Percentiles rank a stretch among this genome's conserved stretches.
Evolutionary conservation across 2,888 invertebrate species (phyloP).

Genomic region (Sabellastarte sp.): DNA sequence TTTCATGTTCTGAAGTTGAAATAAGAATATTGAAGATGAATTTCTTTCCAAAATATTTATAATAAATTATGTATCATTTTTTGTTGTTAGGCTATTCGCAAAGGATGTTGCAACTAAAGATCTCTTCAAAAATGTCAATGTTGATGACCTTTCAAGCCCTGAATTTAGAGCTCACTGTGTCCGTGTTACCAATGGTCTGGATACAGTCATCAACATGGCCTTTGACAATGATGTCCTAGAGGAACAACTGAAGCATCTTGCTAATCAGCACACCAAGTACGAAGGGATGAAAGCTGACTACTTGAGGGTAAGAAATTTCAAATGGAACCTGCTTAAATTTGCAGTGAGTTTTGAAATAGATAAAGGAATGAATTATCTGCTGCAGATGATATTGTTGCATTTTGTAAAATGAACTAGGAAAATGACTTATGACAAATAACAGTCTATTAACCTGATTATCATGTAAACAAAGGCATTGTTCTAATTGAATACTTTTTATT

Average conservation of each 20-base stretch:
- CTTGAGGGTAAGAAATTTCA: conserved; percentile 20
- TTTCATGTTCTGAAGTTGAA: no score
- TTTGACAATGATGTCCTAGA: conserved; percentile 19
- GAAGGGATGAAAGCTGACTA: conserved; percentile 14
- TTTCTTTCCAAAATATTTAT: no score
- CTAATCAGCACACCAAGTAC: conserved; percentile 18
- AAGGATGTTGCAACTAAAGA: conserved; percentile 10
- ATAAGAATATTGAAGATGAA: no score
- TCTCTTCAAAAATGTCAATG: conserved; percentile 20
- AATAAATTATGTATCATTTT: not conserved
- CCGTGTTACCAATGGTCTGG: conserved; percentile 26
- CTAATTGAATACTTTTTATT: no score
- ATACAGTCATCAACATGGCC: conserved; percentile 19
- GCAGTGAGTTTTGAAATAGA: no score
- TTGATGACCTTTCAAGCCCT: conserved; percentile 11
- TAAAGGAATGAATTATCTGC: no score
- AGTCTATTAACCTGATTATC: no score
- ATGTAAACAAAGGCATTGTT: no score
- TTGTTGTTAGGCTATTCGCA: conserved; percentile 16
- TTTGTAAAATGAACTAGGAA: no score
- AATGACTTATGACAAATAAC: no score
- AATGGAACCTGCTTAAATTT: no score
- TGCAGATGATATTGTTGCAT: no score
- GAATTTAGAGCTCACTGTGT: conserved; percentile 23
- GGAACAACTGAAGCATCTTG: conserved; percentile 19